Conservation (phyloP, 2,888 invertebrate species). For the Lithophane ornitopus region DNA sequence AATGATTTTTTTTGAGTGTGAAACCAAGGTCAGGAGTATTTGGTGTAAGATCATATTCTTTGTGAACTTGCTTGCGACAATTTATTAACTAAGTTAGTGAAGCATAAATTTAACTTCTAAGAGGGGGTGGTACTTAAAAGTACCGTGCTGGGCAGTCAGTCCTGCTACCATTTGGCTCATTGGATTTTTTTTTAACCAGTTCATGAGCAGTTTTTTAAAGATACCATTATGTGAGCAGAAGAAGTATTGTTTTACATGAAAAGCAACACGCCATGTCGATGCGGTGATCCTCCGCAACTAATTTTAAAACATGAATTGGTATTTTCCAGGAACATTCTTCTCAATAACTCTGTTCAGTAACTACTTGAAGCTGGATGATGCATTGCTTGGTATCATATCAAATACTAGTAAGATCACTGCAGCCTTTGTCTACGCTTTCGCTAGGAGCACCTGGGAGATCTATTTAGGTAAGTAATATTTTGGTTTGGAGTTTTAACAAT, state of each 20-base stretch:
- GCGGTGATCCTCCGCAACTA: neutral
- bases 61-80: neutral
- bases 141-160: neutral
- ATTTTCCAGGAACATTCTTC: conserved; percentile 93
- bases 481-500: neutral
- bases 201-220: neutral
- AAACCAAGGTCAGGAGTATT: neutral
- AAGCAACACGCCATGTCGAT: too few species aligned
- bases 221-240: neutral
- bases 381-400: conserved; percentile 95
- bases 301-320: neutral
- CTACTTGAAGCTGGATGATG: conserved; percentile 95
- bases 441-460: conserved; percentile 94
- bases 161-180: too few species aligned
- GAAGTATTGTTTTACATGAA: neutral
- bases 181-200: neutral
- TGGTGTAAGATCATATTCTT: neutral
- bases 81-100: neutral
- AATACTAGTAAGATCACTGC: conserved; percentile 96
- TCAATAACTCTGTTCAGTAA: conserved; percentile 96
- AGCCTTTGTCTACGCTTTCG: conserved; percentile 96
- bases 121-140: neutral
- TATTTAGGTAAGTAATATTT: conserved; percentile 92
- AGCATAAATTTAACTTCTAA: neutral
- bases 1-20: neutral